phyloP scores from a whole-genome alignment of 2,797 vertebrate genomes.

The Kryptopterus vitreolus region DNA sequence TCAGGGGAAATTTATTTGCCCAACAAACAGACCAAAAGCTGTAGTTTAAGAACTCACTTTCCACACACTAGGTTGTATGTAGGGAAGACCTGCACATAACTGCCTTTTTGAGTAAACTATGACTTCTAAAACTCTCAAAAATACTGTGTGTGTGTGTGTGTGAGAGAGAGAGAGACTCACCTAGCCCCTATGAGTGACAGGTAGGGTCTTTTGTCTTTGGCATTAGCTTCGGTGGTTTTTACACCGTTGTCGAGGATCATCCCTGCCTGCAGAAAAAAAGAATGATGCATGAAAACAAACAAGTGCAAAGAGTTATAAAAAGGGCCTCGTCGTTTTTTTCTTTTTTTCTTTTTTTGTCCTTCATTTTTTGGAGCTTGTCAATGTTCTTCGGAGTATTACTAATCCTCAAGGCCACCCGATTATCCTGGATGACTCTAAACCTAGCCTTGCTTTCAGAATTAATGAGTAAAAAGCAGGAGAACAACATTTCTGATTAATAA shows the following conservation, averaged over 20 bases:
- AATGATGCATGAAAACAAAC: conserved; percentile 6
- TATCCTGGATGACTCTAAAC: conserved; percentile 19
- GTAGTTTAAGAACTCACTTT: background rate
- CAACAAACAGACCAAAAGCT: too few species aligned
- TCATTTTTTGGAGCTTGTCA: background rate
- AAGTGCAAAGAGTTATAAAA: background rate
- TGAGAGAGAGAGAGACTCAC: conserved; percentile 65
- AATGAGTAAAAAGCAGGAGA: conserved; percentile 8
- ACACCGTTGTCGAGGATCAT: conserved; percentile 97
- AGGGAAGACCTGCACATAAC: background rate
- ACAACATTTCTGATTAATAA: background rate
- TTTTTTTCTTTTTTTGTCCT: background rate
- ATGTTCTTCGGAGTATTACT: background rate
- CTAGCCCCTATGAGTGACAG: conserved; percentile 89
- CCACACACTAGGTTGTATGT: background rate
- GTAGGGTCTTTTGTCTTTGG: conserved; percentile 93
- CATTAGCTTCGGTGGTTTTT: conserved; percentile 88
- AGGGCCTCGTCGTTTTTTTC: background rate
- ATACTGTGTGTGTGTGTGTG: background rate
- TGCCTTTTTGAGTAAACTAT: background rate
- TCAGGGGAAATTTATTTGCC: too few species aligned
- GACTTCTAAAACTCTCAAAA: background rate
- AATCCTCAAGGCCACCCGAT: conserved; percentile 23
- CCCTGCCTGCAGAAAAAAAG: conserved; percentile 83
- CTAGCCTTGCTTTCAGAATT: conserved; percentile 15